Evolutionary conservation across 1,140 invertebrate genomes (phyloP), one percentile per base, ranked within the genome.

Genomic region (Cydia strobilella): DNA sequence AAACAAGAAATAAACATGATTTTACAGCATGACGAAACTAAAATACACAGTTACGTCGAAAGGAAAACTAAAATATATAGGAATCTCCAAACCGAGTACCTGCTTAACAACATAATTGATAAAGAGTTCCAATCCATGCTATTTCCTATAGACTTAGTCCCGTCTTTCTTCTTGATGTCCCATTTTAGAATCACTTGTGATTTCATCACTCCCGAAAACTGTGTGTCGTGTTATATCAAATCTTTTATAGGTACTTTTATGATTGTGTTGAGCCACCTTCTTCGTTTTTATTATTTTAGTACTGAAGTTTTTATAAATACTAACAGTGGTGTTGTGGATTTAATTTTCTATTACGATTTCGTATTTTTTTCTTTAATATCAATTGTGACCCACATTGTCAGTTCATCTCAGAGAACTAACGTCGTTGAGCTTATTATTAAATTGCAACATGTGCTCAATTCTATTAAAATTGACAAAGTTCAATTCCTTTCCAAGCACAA

Each of bases 61-160:
- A 25, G 3, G 6, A 66, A 15, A 66, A 66, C n/a, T 0, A 15
- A 27, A 6, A 65, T 7, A 9, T 35, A 66, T 15, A n/a, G 25
- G 13, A 27, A 25, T 15, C 3, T n/a, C 25, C 25, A 13, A n/a
- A 66, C 13, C 9, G 63, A 66, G 10, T 66, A n/a, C 13, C 35
- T 66, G 25, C 1, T 66, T 1, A 66, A 66, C 1, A 66, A 66
- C 5, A 31, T 66, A 15, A 35, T 66, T 12, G 63, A 66, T n/a
- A 31, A 66, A 35, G 63, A 66, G 2, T 66, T 66, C 25, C 63
- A 66, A 66, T 10, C 27, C 13, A 31, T 66, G 63, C 1, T 66
- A 13, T 31, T 27, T 2, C 63, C 63, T 66, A 35, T 66, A 51
- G 6, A 4, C 23, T 35, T 66, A 6, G 15, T 66, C 2, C 12